Conservation (phyloP, 2,113 vertebrate species). For the Synodontis membranacea region DNA sequence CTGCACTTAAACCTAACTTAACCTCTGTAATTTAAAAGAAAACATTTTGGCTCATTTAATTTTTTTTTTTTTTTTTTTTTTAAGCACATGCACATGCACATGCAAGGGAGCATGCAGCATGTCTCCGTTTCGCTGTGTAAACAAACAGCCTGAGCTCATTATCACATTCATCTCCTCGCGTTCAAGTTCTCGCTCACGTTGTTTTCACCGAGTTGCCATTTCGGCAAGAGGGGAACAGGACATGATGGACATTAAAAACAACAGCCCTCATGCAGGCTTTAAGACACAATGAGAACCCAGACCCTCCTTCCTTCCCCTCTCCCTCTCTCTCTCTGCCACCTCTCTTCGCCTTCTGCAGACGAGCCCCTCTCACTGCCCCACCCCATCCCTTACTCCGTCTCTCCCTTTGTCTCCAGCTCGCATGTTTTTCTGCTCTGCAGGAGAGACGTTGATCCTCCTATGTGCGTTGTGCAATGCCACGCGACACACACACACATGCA, state of each 20-base stretch:
- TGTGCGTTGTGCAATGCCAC: conserved; percentile 28
- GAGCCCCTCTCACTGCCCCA: conserved; percentile 30
- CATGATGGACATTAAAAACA: conserved; percentile 43
- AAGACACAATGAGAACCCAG: conserved; percentile 35
- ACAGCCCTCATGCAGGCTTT: conserved; percentile 7
- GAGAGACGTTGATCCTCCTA: conserved; percentile 37
- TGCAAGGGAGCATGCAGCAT: neutral
- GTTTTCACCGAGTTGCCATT: neutral
- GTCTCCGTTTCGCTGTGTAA: neutral
- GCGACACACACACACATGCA: conserved; percentile 18
- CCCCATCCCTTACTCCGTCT: conserved; percentile 44
- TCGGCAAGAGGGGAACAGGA: neutral
- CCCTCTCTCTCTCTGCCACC: conserved; percentile 47
- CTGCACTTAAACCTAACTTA: neutral
- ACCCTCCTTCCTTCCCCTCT: conserved; percentile 13
- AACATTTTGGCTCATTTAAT: neutral
- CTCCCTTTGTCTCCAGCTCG: conserved; percentile 51
- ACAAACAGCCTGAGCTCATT: neutral
- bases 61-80: neutral
- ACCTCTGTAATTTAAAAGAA: no score
- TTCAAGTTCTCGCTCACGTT: neutral
- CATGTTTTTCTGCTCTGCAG: conserved; percentile 47
- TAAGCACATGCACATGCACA: neutral
- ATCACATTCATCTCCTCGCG: neutral
- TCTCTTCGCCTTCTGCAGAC: conserved; percentile 42